Percentiles rank a stretch among this genome's conserved stretches.
Evolutionary conservation across 1,140 invertebrate genomes (phyloP).

Genomic region (Apolygus lucorum): DNA sequence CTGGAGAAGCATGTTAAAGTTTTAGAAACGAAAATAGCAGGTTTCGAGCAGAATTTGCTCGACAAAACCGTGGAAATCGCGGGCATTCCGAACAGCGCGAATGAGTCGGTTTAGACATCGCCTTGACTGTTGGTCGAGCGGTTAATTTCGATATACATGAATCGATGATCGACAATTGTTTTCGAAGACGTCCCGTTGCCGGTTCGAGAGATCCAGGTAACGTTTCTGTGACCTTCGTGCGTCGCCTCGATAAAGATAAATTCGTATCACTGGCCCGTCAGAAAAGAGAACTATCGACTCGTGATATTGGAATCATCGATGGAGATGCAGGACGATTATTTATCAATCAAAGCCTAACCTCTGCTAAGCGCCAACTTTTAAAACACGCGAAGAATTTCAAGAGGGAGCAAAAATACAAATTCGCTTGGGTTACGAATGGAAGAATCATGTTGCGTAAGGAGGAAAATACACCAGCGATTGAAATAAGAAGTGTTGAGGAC

Average conservation of each 20-base stretch:
- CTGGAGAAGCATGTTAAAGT: neutral
- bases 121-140: neutral
- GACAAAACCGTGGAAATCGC: neutral
- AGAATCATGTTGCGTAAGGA: neutral
- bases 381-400: neutral
- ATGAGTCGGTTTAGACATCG: neutral
- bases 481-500: no score
- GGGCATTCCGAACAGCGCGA: neutral
- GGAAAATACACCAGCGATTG: no score
- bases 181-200: neutral
- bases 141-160: constrained; percentile 8
- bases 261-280: neutral
- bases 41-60: neutral
- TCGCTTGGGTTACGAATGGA: neutral
- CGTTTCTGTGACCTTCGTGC: neutral
- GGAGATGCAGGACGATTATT: neutral
- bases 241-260: neutral
- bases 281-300: neutral
- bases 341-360: neutral
- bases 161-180: neutral
- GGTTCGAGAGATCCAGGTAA: neutral
- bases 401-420: neutral
- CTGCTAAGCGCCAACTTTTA: neutral
- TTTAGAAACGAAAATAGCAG: neutral
- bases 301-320: no score